Evolutionary conservation across 2,797 vertebrate species (phyloP), one percentile per base, ranked within the genome.

Genomic region (Eulemur coronatus): DNA sequence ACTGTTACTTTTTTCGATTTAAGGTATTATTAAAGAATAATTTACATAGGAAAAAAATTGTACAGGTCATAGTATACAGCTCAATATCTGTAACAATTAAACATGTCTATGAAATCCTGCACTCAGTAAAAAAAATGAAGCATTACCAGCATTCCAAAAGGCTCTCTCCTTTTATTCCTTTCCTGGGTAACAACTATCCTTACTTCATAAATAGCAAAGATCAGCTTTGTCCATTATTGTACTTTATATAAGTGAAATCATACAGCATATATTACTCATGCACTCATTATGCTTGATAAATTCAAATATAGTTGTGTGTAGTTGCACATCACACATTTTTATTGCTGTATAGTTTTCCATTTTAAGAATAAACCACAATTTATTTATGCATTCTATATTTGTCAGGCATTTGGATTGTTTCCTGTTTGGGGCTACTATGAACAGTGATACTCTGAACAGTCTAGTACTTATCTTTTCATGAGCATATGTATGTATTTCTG

Each of bases 291-390:
- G 41, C 13, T 80, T 72, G 2, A 78, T 46, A 61, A 92, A 87
- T 85, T 81, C 30, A 10, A 59, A 15, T 20, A 57, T 1, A 48
- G 30, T n/a, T 28, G 8, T 38, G 5, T 17, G n/a, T n/a, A 46
- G 43, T 15, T 73, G 11, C 10, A 94, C 55, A 63, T n/a, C 18
- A 50, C 12, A 76, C 35, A 72, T 89, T 92, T 88, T 91, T 70
- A 69, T 63, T 70, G 78, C 50, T 89, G 24, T n/a, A 80, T 91
- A 89, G 63, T 78, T 96, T 95, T 94, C 94, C 85, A 94, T 55
- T 63, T 78, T 88, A 92, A 92, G 82, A 85, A 90, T 50, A 93
- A 92, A 82, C 28, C 65, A 80, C 4, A 46, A 57, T 84, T 52
- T 73, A 80, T 88, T 93, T 92, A 38, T 18, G 13, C 38, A 89